A percentile compares a stretch with the other conserved stretches of the same genome.
phyloP scores from a whole-genome alignment of 2,113 vertebrate genomes.

The Tachycineta bicolor region DNA sequence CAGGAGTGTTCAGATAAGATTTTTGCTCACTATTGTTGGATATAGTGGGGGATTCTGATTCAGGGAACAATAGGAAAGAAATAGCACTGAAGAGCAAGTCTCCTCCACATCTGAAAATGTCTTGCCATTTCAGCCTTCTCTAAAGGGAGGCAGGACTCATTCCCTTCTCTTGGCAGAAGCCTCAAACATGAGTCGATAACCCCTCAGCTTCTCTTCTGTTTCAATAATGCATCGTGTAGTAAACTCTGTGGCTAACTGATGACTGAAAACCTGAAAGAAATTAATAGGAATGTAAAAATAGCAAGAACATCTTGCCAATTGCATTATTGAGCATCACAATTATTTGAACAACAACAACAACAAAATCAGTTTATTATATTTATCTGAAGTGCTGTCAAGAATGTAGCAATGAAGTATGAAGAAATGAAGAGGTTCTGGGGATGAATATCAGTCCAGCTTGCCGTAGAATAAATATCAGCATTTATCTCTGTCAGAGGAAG shows the following conservation, averaged over 20 bases:
- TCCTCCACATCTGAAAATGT: neutral
- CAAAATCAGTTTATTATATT: conserved; percentile 21
- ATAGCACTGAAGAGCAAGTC: neutral
- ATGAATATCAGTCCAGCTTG: conserved; percentile 37
- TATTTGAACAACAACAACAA: conserved; percentile 6
- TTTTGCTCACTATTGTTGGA: neutral
- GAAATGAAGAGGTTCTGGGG: conserved; percentile 9
- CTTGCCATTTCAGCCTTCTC: neutral
- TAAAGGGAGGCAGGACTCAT: neutral
- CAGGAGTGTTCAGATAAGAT: conserved; percentile 12
- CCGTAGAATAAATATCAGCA: conserved; percentile 27
- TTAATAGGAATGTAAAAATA: conserved; percentile 30
- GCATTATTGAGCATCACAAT: neutral
- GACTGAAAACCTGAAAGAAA: conserved; percentile 30
- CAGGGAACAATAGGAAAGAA: conserved; percentile 28
- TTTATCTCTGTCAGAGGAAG: conserved; percentile 32
- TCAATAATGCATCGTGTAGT: neutral
- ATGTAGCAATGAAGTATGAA: neutral
- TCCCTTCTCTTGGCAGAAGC: neutral
- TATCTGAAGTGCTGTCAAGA: conserved; percentile 45
- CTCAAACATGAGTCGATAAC: neutral
- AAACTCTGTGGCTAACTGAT: conserved; percentile 5
- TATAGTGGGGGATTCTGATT: conserved; percentile 32
- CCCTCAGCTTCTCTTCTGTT: neutral
- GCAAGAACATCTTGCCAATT: neutral